Conservation (phyloP, 2,888 invertebrate species). For the Cosmia trapezina region DNA sequence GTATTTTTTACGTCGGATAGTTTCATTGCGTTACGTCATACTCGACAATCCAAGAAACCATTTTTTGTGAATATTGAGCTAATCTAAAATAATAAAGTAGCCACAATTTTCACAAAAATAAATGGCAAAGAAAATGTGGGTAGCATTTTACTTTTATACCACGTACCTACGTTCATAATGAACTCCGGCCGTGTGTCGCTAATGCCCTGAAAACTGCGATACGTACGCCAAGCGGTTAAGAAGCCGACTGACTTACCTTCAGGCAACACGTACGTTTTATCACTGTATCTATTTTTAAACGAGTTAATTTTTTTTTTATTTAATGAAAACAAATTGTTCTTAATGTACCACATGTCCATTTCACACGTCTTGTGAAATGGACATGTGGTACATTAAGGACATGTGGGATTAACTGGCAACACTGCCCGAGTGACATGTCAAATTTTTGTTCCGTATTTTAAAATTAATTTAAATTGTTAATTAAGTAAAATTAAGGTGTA, state of each 20-base stretch:
- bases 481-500: no score
- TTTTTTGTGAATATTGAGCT: no score
- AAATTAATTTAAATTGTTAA: no score
- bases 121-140: conserved; percentile 33
- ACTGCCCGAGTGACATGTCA: no score
- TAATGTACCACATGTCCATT: background rate
- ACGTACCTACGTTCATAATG: conserved; percentile 48
- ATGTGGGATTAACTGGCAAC: no score
- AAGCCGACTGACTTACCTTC: conserved; percentile 35
- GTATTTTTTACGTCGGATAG: no score
- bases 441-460: no score
- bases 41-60: no score
- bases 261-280: conserved; percentile 15
- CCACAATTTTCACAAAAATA: conserved; percentile 33
- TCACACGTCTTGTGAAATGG: background rate
- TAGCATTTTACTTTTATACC: conserved; percentile 53
- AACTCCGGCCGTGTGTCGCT: conserved; percentile 60
- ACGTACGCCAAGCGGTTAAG: conserved; percentile 46
- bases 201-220: conserved; percentile 61
- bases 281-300: background rate
- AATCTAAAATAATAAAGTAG: conserved; percentile 11
- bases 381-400: no score
- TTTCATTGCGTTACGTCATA: no score
- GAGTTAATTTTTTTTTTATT: background rate
- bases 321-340: background rate